Conservation (phyloP, 2,888 invertebrate genomes). For the Eupithecia insigniata region DNA sequence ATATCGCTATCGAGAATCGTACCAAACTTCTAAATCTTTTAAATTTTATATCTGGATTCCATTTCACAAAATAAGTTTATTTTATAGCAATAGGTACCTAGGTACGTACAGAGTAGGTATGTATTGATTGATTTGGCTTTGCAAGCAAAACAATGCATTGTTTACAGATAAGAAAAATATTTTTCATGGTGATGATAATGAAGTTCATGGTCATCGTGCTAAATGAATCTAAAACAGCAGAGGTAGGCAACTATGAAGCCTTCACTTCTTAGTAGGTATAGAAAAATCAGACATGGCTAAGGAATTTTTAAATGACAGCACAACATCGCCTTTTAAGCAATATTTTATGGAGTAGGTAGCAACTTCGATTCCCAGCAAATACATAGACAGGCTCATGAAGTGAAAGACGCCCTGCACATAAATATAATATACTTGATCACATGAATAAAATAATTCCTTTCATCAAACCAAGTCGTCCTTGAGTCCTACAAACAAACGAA, state of each 20-base stretch:
- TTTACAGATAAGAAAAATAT: constrained; percentile 7
- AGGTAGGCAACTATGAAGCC: background rate
- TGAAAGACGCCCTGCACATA: background rate
- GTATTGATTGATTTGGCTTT: constrained; percentile 1
- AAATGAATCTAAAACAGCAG: background rate
- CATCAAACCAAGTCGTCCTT: constrained; percentile 21
- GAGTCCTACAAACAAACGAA: constrained; percentile 23
- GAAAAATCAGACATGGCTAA: background rate
- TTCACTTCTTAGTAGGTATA: background rate
- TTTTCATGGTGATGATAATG: background rate
- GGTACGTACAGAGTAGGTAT: background rate
- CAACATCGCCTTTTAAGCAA: background rate
- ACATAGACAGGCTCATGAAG: background rate
- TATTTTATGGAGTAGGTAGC: background rate
- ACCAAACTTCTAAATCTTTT: background rate
- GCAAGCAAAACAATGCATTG: constrained; percentile 1
- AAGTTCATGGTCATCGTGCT: background rate
- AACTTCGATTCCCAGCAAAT: background rate
- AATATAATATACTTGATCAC: background rate
- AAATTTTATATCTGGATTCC: background rate
- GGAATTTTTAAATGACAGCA: constrained; percentile 6
- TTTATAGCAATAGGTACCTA: constrained; percentile 1
- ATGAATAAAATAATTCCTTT: background rate
- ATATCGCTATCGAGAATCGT: background rate
- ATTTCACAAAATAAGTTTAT: background rate